A percentile compares a stretch with the other conserved stretches of the same genome.
Conservation (phyloP, 2,113 vertebrate species). For the Pandion haliaetus region DNA sequence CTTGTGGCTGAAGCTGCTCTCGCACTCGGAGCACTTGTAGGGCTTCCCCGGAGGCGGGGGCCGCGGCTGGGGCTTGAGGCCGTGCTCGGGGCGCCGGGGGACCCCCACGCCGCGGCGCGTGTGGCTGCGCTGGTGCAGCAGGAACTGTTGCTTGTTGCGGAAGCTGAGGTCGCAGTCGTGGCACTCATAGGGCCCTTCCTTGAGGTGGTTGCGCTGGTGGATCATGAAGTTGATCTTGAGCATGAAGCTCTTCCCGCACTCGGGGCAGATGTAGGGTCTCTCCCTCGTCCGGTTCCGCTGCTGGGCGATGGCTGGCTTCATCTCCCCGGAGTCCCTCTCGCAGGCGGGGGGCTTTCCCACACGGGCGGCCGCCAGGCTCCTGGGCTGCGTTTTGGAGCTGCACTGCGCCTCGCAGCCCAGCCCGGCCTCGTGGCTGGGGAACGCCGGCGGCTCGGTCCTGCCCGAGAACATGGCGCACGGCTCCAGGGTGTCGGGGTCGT, state of each 20-base stretch:
- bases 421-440: constrained; percentile 33
- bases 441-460: background rate
- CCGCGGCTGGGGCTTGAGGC: constrained; percentile 39
- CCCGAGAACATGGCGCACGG: constrained; percentile 49
- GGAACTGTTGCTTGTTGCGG: constrained; percentile 80
- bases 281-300: constrained; percentile 76
- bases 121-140: constrained; percentile 80
- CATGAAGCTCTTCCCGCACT: constrained; percentile 80
- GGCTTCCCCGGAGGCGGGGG: constrained; percentile 63
- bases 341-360: background rate
- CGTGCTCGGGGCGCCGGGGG: constrained; percentile 68
- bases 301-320: constrained; percentile 28
- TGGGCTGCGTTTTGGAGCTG: constrained; percentile 12
- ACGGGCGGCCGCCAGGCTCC: background rate
- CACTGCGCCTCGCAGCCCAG: constrained; percentile 38
- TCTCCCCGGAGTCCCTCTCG: constrained; percentile 44
- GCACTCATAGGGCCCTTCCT: constrained; percentile 79
- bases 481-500: constrained; percentile 65
- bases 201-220: constrained; percentile 81
- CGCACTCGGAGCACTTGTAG: constrained; percentile 80
- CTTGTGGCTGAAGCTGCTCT: constrained; percentile 84
- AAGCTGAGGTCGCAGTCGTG: constrained; percentile 77
- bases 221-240: constrained; percentile 81
- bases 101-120: constrained; percentile 66
- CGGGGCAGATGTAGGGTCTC: constrained; percentile 77